Conservation (phyloP, 2,888 invertebrate genomes). For the Epirrhoe alternata region DNA sequence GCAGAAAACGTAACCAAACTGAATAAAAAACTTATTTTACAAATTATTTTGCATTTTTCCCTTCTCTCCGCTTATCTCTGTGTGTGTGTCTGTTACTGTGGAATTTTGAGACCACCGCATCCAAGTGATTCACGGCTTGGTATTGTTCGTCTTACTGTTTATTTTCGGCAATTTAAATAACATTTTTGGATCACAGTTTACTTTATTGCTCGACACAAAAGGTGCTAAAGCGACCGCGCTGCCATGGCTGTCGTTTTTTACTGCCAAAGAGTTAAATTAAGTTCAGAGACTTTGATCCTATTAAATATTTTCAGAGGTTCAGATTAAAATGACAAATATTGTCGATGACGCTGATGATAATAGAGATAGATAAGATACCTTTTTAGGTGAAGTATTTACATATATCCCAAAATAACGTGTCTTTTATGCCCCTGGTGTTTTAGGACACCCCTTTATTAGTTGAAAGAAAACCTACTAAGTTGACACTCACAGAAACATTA, state of each 20-base stretch:
- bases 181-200: conserved; percentile 40
- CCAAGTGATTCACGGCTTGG: conserved; percentile 47
- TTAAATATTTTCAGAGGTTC: conserved; percentile 10
- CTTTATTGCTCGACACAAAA: conserved; percentile 36
- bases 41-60: neutral
- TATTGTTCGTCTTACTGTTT: conserved; percentile 42
- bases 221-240: conserved; percentile 29
- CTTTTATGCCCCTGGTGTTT: too few relatives aligned
- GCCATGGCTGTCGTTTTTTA: conserved; percentile 14
- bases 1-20: too few relatives aligned
- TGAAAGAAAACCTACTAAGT: too few relatives aligned
- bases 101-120: conserved; percentile 44
- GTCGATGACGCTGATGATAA: too few relatives aligned
- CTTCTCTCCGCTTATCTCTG: neutral
- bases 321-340: too few relatives aligned
- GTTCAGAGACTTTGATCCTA: conserved; percentile 11
- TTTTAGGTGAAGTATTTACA: too few relatives aligned
- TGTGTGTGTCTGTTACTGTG: too few relatives aligned
- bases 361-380: too few relatives aligned
- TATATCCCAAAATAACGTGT: too few relatives aligned
- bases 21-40: too few relatives aligned
- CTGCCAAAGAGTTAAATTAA: conserved; percentile 12
- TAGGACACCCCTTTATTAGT: too few relatives aligned
- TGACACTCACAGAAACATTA: too few relatives aligned
- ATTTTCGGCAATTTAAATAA: conserved; percentile 43